Evolutionary conservation across 2,113 vertebrate genomes (phyloP).

Genomic region (Macrotis lagotis): DNA sequence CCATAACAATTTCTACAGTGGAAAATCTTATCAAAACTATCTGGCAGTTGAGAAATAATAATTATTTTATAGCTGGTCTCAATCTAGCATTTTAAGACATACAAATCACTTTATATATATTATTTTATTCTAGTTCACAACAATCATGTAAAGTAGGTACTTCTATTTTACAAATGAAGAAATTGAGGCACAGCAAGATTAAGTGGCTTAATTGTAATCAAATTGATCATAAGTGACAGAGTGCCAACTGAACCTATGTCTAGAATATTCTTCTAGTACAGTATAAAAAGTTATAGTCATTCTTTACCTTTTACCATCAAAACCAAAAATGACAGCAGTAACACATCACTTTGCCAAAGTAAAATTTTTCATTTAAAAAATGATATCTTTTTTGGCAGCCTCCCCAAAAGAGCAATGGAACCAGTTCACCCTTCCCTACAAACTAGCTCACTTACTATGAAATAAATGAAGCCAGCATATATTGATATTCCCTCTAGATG

Average conservation of each 20-base stretch:
- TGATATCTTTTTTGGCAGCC: neutral
- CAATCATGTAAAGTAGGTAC: neutral
- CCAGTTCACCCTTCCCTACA: neutral
- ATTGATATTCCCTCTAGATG: neutral
- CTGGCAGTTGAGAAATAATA: neutral
- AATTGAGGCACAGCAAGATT: neutral
- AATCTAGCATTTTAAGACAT: neutral
- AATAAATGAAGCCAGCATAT: neutral
- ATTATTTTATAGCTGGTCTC: neutral
- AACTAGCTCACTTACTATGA: neutral
- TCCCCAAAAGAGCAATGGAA: neutral
- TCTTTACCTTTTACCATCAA: neutral
- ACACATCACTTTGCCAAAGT: neutral
- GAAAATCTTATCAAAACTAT: neutral
- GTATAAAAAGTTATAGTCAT: neutral
- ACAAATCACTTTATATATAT: neutral
- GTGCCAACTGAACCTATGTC: neutral
- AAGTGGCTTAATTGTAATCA: neutral
- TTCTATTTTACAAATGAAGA: neutral
- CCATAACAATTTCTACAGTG: neutral
- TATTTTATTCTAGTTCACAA: neutral
- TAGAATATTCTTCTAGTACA: neutral
- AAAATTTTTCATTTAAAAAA: neutral
- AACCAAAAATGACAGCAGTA: neutral
- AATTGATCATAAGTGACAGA: neutral